Evolutionary conservation across 2,888 invertebrate species (phyloP).

Genomic region (Acanthosepion pharaonis): DNA sequence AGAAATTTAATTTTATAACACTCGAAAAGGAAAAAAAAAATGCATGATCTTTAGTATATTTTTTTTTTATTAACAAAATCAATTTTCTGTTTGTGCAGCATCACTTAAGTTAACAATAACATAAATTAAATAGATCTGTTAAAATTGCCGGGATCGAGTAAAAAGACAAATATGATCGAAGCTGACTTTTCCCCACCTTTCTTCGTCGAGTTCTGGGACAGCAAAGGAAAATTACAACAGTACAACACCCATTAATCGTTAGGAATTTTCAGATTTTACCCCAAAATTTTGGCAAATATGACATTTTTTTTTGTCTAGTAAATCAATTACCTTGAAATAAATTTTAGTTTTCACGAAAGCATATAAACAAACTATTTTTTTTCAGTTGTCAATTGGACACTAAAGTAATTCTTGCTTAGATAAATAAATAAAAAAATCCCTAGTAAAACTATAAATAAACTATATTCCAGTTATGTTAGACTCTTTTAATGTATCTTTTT

Average conservation of each 20-base stretch:
- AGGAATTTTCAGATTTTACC: not conserved
- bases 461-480: not conserved
- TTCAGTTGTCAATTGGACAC: no score
- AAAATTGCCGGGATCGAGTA: not conserved
- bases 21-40: not conserved
- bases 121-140: not conserved
- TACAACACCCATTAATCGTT: slow-evolving; percentile 11
- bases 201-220: not conserved
- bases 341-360: no score
- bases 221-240: not conserved
- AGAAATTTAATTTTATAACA: not conserved
- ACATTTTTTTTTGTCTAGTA: no score
- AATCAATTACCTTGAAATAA: no score
- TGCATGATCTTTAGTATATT: not conserved
- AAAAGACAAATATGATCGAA: not conserved
- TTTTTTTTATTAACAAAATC: not conserved
- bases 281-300: not conserved
- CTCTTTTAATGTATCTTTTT: not conserved
- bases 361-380: no score
- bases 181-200: not conserved
- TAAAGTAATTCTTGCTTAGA: no score
- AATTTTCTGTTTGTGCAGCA: no score
- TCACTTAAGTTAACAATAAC: not conserved
- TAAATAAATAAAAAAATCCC: no score
- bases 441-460: no score